Conservation (phyloP, 2,113 vertebrate genomes). For the Syngnathus floridae region DNA sequence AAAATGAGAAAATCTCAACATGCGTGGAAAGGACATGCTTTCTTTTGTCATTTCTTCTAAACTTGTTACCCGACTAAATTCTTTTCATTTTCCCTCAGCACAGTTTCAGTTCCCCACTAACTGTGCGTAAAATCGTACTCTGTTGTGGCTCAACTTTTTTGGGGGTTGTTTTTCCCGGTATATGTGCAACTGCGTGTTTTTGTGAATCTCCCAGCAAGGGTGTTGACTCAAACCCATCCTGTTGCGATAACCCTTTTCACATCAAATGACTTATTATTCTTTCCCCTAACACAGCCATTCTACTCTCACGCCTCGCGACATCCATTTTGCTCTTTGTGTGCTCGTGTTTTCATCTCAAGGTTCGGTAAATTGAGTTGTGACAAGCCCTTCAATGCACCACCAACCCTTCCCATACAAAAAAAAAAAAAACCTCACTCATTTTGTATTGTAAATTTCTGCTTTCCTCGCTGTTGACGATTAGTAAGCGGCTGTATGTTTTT, state of each 20-base stretch:
- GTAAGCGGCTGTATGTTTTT: conserved; percentile 60
- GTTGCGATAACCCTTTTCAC: conserved; percentile 38
- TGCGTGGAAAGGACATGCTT: background rate
- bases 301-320: conserved; percentile 1
- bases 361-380: conserved; percentile 23
- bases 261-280: conserved; percentile 34
- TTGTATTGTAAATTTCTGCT: conserved; percentile 63
- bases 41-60: background rate
- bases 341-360: conserved; percentile 38
- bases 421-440: conserved; percentile 23
- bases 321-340: conserved; percentile 33
- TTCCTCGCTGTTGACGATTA: conserved; percentile 54
- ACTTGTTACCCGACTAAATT: background rate
- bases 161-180: background rate
- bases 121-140: conserved; percentile 24
- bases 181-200: conserved; percentile 49
- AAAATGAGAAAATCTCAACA: background rate
- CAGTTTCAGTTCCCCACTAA: background rate
- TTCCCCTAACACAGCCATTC: conserved; percentile 7
- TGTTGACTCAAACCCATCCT: conserved; percentile 20
- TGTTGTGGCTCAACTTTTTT: conserved; percentile 27
- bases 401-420: conserved; percentile 50
- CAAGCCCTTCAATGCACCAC: conserved; percentile 32
- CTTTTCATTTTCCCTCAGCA: background rate
- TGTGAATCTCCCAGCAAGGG: conserved; percentile 33